phyloP scores from a whole-genome alignment of 2,113 vertebrate genomes.

The Elephas maximus region DNA sequence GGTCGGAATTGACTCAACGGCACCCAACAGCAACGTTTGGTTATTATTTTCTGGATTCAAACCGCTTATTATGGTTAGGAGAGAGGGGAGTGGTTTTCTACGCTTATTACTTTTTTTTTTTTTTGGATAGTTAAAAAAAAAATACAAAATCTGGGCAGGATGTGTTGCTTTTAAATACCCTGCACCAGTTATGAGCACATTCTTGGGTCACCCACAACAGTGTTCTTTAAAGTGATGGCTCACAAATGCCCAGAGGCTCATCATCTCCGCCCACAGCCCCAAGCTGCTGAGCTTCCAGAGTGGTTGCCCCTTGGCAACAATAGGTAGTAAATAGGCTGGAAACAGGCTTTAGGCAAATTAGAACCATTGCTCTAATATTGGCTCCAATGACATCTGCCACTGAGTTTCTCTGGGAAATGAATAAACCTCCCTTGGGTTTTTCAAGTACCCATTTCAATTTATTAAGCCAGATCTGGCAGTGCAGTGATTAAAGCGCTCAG shows the following conservation, averaged over 20 bases:
- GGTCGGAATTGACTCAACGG: too few species aligned
- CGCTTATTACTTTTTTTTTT: neutral
- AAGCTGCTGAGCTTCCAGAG: neutral
- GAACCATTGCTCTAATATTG: neutral
- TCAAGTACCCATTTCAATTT: neutral
- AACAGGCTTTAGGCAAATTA: neutral
- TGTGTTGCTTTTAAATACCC: neutral
- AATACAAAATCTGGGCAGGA: neutral
- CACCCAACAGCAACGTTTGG: neutral
- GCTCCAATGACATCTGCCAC: neutral
- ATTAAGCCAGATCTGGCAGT: neutral
- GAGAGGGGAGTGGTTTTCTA: neutral
- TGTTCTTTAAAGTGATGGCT: neutral
- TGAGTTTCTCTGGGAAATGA: constrained; percentile 11
- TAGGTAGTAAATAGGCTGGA: neutral
- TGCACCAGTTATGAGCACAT: neutral
- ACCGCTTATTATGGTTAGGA: neutral
- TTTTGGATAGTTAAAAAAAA: neutral
- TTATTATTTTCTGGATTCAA: neutral
- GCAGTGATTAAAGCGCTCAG: too few species aligned
- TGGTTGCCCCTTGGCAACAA: neutral
- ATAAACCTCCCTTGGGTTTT: neutral
- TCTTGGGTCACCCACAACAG: neutral
- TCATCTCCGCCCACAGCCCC: neutral
- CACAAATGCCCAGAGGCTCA: neutral